Evolutionary conservation across 2,797 vertebrate species (phyloP).

Genomic region (Xiphophorus birchmanni): DNA sequence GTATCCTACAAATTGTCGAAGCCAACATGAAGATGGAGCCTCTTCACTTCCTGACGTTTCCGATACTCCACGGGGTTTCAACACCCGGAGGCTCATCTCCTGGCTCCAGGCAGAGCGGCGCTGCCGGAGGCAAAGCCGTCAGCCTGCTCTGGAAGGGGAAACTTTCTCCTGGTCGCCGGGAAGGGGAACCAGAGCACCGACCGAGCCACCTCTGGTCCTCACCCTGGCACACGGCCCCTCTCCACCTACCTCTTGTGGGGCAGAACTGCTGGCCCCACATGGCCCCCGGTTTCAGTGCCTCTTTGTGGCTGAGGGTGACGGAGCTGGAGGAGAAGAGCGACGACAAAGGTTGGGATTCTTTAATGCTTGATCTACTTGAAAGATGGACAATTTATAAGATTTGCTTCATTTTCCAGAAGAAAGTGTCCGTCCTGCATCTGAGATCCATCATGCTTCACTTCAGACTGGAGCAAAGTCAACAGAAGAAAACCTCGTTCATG

Average conservation of each 20-base stretch:
- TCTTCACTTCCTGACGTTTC: constrained; percentile 90
- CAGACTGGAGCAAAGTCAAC: constrained; percentile 75
- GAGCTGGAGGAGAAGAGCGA: constrained; percentile 68
- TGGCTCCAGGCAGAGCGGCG: constrained; percentile 75
- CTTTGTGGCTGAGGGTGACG: constrained; percentile 88
- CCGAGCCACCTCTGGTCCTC: constrained; percentile 82
- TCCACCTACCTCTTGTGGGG: constrained; percentile 92
- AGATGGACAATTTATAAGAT: constrained; percentile 27
- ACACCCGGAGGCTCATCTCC: constrained; percentile 56
- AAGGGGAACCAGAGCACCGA: constrained; percentile 74
- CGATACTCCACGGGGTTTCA: constrained; percentile 74
- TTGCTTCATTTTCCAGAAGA: constrained; percentile 77
- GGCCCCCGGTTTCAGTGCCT: constrained; percentile 94
- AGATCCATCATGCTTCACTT: constrained; percentile 59
- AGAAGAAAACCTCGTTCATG: constrained; percentile 88
- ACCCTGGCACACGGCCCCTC: constrained; percentile 91
- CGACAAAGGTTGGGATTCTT: constrained; percentile 70
- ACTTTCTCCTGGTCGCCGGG: constrained; percentile 80
- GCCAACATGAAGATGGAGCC: constrained; percentile 85
- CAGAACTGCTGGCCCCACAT: constrained; percentile 99
- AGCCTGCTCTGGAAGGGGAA: constrained; percentile 84
- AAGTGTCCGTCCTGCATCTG: constrained; percentile 67
- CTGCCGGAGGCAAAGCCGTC: constrained; percentile 73
- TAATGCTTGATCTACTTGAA: not conserved
- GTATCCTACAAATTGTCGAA: constrained; percentile 89